A percentile compares a stretch with the other conserved stretches of the same genome.
Evolutionary conservation across 2,888 invertebrate genomes (phyloP).

Genomic region (Chironomus tentans): DNA sequence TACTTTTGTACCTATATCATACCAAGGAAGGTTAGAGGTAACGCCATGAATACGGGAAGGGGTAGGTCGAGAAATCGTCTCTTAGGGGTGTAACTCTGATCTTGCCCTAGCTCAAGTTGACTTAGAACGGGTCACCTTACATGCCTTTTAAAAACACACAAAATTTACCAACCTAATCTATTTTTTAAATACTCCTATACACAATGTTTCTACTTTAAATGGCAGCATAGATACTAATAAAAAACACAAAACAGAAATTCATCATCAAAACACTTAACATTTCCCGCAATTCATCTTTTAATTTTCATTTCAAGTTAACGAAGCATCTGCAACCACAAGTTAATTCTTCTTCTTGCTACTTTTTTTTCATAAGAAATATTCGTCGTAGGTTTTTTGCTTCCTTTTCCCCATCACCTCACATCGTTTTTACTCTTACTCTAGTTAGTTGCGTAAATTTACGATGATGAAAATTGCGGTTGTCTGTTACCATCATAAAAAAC

Average conservation of each 20-base stretch:
- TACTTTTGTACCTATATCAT: too few relatives aligned
- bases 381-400: background rate
- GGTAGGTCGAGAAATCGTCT: too few relatives aligned
- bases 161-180: too few relatives aligned
- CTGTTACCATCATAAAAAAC: background rate
- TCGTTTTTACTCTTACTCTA: background rate
- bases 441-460: slow-evolving; percentile 6
- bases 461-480: slow-evolving; percentile 18
- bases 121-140: too few relatives aligned
- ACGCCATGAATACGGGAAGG: too few relatives aligned
- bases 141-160: too few relatives aligned
- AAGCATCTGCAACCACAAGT: background rate
- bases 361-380: background rate
- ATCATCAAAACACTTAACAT: background rate
- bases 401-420: background rate
- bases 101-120: too few relatives aligned
- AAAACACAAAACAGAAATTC: background rate
- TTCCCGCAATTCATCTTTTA: background rate
- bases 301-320: background rate
- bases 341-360: background rate
- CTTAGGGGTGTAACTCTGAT: too few relatives aligned
- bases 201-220: too few relatives aligned
- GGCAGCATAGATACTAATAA: too few relatives aligned
- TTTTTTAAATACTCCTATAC: too few relatives aligned
- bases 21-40: too few relatives aligned